Conservation (phyloP, 2,888 invertebrate species). For the Drosophila suboccidentalis region DNA sequence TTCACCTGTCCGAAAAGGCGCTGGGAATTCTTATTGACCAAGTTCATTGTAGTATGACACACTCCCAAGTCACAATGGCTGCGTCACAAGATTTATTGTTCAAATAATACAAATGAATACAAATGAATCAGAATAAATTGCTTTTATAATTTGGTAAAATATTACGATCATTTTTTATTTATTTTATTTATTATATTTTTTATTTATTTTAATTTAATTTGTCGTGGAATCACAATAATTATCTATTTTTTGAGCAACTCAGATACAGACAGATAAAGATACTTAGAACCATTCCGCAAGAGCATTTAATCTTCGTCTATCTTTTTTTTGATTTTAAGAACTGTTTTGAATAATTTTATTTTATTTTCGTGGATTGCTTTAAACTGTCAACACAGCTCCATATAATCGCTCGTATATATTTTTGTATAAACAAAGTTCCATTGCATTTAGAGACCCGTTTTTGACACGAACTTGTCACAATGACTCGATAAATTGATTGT, state of each 20-base stretch:
- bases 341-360: constrained; percentile 2
- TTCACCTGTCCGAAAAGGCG: constrained; percentile 1
- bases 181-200: too few relatives aligned
- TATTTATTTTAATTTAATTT: too few relatives aligned
- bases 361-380: constrained; percentile 6
- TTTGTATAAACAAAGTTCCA: constrained; percentile 10
- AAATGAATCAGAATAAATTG: not conserved
- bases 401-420: not conserved
- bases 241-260: not conserved
- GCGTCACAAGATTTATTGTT: constrained; percentile 4
- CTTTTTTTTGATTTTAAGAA: constrained; percentile 3
- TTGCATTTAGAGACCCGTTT: constrained; percentile 5
- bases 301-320: not conserved
- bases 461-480: constrained; percentile 13
- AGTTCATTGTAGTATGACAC: constrained; percentile 6
- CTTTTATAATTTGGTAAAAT: not conserved
- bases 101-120: not conserved
- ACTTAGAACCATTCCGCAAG: not conserved
- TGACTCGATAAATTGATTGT: constrained; percentile 11
- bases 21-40: constrained; percentile 2
- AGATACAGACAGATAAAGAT: not conserved
- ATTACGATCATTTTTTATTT: too few relatives aligned
- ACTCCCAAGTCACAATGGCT: constrained; percentile 8
- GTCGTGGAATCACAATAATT: not conserved
- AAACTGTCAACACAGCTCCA: constrained; percentile 8